phyloP scores from a whole-genome alignment of 2,888 invertebrate genomes.

The Andrena flavipes region DNA sequence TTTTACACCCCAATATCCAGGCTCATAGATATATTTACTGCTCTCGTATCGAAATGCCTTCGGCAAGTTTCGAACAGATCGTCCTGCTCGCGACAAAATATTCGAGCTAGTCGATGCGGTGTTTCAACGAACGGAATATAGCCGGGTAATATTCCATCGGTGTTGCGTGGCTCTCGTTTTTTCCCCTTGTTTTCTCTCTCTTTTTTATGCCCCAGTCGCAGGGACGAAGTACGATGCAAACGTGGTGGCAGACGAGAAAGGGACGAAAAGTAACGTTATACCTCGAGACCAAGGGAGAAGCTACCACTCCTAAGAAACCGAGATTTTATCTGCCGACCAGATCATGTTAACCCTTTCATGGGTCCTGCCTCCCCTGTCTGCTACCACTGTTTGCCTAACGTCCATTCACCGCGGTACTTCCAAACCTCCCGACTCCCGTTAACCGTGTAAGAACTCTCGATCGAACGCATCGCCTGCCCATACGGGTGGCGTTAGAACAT shows the following conservation, averaged over 20 bases:
- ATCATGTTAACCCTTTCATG: slow-evolving; percentile 60
- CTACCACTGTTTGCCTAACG: slow-evolving; percentile 53
- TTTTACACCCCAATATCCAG: no score
- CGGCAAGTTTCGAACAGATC: background rate
- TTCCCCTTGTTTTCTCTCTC: background rate
- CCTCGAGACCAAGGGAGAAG: slow-evolving; percentile 12
- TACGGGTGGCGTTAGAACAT: background rate
- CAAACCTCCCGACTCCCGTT: slow-evolving; percentile 16
- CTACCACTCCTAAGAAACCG: slow-evolving; percentile 21
- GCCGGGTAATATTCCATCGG: slow-evolving; percentile 43
- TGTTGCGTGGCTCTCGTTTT: background rate
- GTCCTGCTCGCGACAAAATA: slow-evolving; percentile 1
- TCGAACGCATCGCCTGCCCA: slow-evolving; percentile 9
- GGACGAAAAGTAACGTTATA: slow-evolving; percentile 20
- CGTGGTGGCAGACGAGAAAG: background rate
- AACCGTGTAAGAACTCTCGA: background rate
- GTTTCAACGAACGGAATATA: slow-evolving; percentile 18
- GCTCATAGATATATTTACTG: no score
- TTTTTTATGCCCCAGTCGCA: background rate
- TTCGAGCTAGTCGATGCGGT: background rate
- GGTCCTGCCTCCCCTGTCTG: slow-evolving; percentile 38
- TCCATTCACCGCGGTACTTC: slow-evolving; percentile 33
- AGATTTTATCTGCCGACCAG: slow-evolving; percentile 50
- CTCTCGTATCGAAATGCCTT: no score
- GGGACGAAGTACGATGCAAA: background rate